Percentiles rank a stretch among this genome's conserved stretches.
Conservation (phyloP, 2,888 invertebrate genomes). For the Altica lythri region DNA sequence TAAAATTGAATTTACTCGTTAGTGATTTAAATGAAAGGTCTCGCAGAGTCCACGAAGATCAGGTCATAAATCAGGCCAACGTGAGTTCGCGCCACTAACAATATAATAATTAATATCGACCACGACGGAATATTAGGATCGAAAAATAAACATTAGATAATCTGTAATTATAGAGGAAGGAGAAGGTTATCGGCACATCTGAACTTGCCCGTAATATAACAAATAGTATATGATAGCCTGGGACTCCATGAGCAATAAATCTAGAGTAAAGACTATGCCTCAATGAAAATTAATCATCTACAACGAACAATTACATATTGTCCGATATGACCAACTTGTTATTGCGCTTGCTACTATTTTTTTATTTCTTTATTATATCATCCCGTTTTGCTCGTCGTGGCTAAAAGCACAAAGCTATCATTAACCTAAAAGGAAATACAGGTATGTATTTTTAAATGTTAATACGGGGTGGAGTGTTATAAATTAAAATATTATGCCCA, state of each 20-base stretch:
- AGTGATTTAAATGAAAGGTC: constrained; percentile 53
- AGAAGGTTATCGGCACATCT: constrained; percentile 45
- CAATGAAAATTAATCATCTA: constrained; percentile 30
- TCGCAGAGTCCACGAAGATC: constrained; percentile 36
- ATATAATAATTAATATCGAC: constrained; percentile 56
- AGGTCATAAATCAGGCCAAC: constrained; percentile 52
- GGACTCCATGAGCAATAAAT: constrained; percentile 32
- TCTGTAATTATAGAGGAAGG: constrained; percentile 52
- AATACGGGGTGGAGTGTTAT: too few species aligned
- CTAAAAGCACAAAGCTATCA: too few species aligned
- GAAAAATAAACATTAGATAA: constrained; percentile 57
- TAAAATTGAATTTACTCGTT: constrained; percentile 55
- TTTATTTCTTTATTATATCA: constrained; percentile 6
- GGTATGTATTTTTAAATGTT: too few species aligned
- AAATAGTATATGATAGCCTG: constrained; percentile 36
- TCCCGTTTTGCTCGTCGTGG: background rate
- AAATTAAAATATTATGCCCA: too few species aligned
- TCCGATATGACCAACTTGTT: constrained; percentile 22
- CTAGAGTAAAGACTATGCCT: constrained; percentile 24
- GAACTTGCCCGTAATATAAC: constrained; percentile 36
- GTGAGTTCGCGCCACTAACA: constrained; percentile 55
- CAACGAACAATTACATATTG: constrained; percentile 33
- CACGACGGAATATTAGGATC: constrained; percentile 51
- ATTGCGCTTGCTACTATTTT: constrained; percentile 14
- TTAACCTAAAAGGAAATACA: too few species aligned